These are phyloP conservation scores for Abscondita cerata DNA, from an alignment of 2,888 invertebrate species.

Conservation along the genomic window DNA sequence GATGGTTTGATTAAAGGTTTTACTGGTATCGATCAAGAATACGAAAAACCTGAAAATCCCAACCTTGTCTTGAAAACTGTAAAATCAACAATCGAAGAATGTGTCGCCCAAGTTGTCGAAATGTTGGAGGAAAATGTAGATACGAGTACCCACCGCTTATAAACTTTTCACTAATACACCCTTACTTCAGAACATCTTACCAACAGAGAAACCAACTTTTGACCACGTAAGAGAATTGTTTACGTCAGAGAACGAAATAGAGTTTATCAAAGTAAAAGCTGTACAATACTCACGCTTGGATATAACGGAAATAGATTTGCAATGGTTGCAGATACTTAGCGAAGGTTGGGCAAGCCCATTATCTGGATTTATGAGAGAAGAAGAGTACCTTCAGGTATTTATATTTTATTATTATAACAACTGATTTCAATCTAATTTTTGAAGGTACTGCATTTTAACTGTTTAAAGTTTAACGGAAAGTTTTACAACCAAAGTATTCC, in stretches of 20 bases:
- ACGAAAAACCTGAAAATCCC: conserved; percentile 86
- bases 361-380: conserved; percentile 97
- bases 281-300: conserved; percentile 74
- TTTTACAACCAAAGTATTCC: conserved; percentile 93
- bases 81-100: conserved; percentile 81
- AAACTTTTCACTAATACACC: conserved; percentile 65
- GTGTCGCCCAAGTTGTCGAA: conserved; percentile 83
- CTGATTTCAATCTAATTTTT: conserved; percentile 4
- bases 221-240: conserved; percentile 78
- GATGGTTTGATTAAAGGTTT: conserved; percentile 89
- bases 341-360: conserved; percentile 99
- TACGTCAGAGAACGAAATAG: conserved; percentile 71
- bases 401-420: background rate
- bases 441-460: conserved; percentile 70
- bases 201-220: conserved; percentile 2
- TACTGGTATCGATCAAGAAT: conserved; percentile 93
- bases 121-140: conserved; percentile 77
- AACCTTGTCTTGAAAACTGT: conserved; percentile 89
- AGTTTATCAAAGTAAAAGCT: conserved; percentile 75
- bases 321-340: conserved; percentile 91
- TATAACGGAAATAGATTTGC: conserved; percentile 85
- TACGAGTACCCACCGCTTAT: background rate
- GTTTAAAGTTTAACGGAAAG: conserved; percentile 68
- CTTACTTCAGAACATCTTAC: conserved; percentile 54
- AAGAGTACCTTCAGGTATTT: conserved; percentile 82